A percentile compares a stretch with the other conserved stretches of the same genome.
Evolutionary conservation across 2,113 vertebrate species (phyloP).

Genomic region (Arvicanthis niloticus): DNA sequence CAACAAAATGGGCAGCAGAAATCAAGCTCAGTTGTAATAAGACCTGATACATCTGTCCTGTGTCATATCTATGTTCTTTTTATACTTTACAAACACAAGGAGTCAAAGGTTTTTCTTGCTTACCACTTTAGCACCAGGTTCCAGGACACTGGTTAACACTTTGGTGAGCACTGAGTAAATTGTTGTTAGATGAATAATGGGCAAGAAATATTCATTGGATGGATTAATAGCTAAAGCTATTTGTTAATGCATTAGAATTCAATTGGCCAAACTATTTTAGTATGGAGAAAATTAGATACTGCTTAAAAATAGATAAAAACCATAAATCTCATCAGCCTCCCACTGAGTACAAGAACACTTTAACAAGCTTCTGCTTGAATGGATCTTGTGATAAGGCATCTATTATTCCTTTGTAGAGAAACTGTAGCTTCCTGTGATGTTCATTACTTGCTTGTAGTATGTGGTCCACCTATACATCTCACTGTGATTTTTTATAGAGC

Average conservation of each 20-base stretch:
- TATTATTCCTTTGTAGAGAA: slow-evolving; percentile 13
- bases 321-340: slow-evolving; percentile 46
- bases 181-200: neutral
- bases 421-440: neutral
- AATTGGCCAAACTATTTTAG: slow-evolving; percentile 29
- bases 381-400: neutral
- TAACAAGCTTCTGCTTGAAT: slow-evolving; percentile 50
- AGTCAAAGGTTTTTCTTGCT: neutral
- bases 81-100: neutral
- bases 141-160: neutral
- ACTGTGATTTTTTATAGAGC: neutral
- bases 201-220: neutral
- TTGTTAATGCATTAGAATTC: slow-evolving; percentile 44
- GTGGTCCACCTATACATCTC: neutral
- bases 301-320: slow-evolving; percentile 48
- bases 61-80: neutral
- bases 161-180: neutral
- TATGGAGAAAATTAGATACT: slow-evolving; percentile 46
- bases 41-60: neutral
- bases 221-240: slow-evolving; percentile 8
- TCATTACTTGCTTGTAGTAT: neutral
- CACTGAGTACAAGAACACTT: neutral
- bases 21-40: neutral
- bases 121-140: neutral
- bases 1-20: neutral